Evolutionary conservation across 1,140 invertebrate genomes (phyloP), one percentile per base, ranked within the genome.

Genomic region (Eurosta solidaginis): DNA sequence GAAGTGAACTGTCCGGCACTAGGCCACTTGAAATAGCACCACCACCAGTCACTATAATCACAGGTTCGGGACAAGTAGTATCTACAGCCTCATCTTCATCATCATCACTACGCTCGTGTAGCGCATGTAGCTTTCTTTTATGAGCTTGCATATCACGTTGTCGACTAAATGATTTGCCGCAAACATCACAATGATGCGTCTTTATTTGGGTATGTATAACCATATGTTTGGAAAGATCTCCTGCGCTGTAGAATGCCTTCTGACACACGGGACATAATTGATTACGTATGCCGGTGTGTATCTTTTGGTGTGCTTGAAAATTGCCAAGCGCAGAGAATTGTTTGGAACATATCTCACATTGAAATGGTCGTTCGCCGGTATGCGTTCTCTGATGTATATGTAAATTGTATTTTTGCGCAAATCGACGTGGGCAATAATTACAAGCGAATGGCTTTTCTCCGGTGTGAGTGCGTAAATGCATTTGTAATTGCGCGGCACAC

Each of bases 381-480:
- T 96, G 95, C 17, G 92, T 93, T 59, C 94, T 88, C 82, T 95
- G 90, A 82, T 96, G 95, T 82, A 96, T 96, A 2, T 94, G 92
- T n/a, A 96, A 89, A 85, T 95, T 96, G 86, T 96, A 95, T 81
- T 95, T 92, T 83, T 96, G 94, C 52, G 94, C 93, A 86, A 96
- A 96, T 7, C 92, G 89, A 79, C 94, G 90, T 44, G 92, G 90
- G 81, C 95, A 96, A 78, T 94, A 92, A 74, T 90, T 90, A 83
- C 95, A 96, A 0, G 89, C 88, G 82, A 92, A 92, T 0, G 92
- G 92, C 79, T 91, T 91, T 76, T 92, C 91, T 0, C 92, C 92
- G 2, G 91, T 92, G 78, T 92, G 91, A 3, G 89, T 91, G 27
- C 90, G 89, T 4, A 91, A 88, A 85, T 91, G 91, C 82, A 90